phyloP scores from a whole-genome alignment of 1,140 invertebrate species.

The Lutraria rhynchaena region DNA sequence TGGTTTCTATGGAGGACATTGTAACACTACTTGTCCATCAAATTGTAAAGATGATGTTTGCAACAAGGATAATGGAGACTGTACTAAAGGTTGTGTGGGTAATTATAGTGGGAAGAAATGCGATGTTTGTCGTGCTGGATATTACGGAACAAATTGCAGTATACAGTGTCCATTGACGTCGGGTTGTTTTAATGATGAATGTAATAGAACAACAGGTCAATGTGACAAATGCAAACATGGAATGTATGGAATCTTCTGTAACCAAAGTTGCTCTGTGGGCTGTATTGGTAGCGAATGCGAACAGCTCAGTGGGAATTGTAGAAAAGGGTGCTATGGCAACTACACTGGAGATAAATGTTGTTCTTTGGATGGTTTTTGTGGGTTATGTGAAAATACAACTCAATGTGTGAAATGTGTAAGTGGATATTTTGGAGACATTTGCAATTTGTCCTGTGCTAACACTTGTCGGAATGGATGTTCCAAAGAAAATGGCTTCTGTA shows the following conservation, averaged over 20 bases:
- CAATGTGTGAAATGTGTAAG: neutral
- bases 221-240: neutral
- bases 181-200: too few species aligned
- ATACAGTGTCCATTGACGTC: too few species aligned
- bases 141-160: neutral
- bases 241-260: neutral
- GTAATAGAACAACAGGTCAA: too few species aligned
- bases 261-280: neutral
- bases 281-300: neutral
- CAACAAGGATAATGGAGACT: neutral
- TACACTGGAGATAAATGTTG: constrained; percentile 29
- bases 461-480: neutral
- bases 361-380: neutral
- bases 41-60: neutral
- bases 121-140: neutral
- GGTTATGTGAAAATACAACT: neutral
- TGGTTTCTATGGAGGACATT: neutral
- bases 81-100: neutral
- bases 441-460: neutral
- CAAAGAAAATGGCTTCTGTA: neutral
- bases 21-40: neutral
- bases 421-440: neutral
- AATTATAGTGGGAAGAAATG: neutral
- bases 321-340: neutral
- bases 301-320: neutral